Conservation (phyloP, 2,888 invertebrate species). For the Oscheius myriophilus region DNA sequence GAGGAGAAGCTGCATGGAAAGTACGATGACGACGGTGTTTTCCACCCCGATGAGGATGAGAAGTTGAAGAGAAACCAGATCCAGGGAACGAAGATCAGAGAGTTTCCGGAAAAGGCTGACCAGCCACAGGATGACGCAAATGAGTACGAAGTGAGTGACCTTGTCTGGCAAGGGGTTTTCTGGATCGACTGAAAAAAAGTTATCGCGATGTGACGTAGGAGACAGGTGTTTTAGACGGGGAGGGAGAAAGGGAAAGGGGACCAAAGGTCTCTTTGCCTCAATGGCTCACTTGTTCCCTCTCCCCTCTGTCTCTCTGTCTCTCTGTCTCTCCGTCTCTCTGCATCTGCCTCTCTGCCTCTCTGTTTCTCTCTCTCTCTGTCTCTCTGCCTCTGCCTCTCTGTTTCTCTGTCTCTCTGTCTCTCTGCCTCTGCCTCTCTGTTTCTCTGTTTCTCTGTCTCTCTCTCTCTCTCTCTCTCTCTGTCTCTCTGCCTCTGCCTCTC, state of each 20-base stretch:
- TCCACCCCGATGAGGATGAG: constrained; percentile 25
- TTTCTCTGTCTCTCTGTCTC: too few relatives aligned
- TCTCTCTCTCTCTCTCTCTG: not conserved
- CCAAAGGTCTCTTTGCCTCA: not conserved
- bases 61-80: constrained; percentile 24
- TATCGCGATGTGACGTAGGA: not conserved
- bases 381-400: too few relatives aligned
- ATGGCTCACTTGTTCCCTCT: too few relatives aligned
- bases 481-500: not conserved
- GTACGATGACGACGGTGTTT: constrained; percentile 28
- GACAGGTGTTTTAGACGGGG: not conserved
- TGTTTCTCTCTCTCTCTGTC: too few relatives aligned
- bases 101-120: constrained; percentile 15
- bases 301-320: too few relatives aligned
- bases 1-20: constrained; percentile 27
- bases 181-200: not conserved
- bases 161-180: not conserved
- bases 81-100: constrained; percentile 24
- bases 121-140: constrained; percentile 17
- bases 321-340: too few relatives aligned
- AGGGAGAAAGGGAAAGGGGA: not conserved
- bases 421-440: too few relatives aligned
- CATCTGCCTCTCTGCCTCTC: too few relatives aligned
- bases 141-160: constrained; percentile 9
- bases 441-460: too few relatives aligned